phyloP scores from a whole-genome alignment of 2,113 vertebrate genomes.

The Sturnira hondurensis region DNA sequence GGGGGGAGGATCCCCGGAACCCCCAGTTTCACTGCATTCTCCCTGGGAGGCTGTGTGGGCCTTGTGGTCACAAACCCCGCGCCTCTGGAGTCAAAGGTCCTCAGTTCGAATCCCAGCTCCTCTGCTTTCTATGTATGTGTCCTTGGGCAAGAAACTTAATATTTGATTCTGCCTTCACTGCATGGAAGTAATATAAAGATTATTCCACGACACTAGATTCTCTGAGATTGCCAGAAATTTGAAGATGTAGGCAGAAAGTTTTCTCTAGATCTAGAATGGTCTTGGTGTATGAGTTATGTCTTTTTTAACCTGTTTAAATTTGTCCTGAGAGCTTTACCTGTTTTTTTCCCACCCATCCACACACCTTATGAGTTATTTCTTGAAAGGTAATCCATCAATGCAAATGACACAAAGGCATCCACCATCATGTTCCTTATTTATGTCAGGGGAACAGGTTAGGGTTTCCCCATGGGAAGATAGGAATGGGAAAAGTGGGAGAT shows the following conservation, averaged over 20 bases:
- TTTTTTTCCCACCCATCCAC: not conserved
- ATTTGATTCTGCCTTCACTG: not conserved
- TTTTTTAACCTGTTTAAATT: not conserved
- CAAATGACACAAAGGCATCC: not conserved
- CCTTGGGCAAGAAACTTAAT: not conserved
- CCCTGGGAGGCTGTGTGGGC: not conserved
- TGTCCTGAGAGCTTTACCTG: not conserved
- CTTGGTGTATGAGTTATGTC: not conserved
- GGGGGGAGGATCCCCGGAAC: not conserved
- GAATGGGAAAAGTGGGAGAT: not conserved
- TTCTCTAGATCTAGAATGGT: not conserved
- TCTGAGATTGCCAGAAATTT: not conserved
- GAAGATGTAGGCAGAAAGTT: not conserved
- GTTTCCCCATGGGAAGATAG: rapidly evolving
- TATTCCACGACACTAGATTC: not conserved
- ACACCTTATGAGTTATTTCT: not conserved
- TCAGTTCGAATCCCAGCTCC: not conserved
- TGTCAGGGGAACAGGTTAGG: not conserved
- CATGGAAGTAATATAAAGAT: not conserved
- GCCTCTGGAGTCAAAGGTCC: not conserved
- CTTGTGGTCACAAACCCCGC: not conserved
- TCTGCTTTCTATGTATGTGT: not conserved
- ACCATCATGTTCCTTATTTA: not conserved
- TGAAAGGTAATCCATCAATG: not conserved
- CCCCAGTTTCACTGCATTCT: not conserved